These are phyloP conservation scores for Acrobasis suavella DNA, from an alignment of 2,888 invertebrate genomes.

Conservation along the genomic window DNA sequence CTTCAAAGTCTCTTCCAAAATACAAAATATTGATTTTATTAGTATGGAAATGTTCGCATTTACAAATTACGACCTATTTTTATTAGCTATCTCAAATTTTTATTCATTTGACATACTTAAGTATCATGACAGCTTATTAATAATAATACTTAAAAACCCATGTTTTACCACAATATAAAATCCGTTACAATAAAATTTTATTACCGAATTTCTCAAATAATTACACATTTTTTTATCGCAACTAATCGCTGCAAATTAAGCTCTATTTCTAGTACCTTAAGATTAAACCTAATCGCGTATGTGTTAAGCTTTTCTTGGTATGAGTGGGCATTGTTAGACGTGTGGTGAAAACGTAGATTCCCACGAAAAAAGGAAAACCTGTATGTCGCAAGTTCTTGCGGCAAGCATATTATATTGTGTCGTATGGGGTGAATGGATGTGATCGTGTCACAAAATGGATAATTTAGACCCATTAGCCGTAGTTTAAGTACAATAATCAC, in stretches of 20 bases:
- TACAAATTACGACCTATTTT: no score
- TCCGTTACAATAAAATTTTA: constrained; percentile 14
- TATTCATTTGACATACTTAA: not conserved
- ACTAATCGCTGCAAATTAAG: constrained; percentile 1
- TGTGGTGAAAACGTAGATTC: constrained; percentile 74
- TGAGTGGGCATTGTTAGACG: constrained; percentile 8
- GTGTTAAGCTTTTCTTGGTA: constrained; percentile 12
- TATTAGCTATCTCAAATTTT: no score
- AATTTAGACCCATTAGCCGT: constrained; percentile 18
- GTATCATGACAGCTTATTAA: not conserved
- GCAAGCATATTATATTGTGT: constrained; percentile 49
- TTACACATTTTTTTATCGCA: constrained; percentile 1
- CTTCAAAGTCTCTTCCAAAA: no score
- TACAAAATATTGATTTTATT: no score
- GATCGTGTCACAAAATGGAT: constrained; percentile 20
- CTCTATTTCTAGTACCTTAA: not conserved
- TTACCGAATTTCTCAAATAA: constrained; percentile 17
- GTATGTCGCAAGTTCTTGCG: constrained; percentile 23
- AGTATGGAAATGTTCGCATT: no score
- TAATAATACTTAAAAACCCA: not conserved
- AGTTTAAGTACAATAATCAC: constrained; percentile 4
- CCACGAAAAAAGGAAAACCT: constrained; percentile 78
- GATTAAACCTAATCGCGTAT: not conserved
- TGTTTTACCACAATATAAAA: constrained; percentile 8
- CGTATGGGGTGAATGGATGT: constrained; percentile 29